Conservation (phyloP, 1,140 invertebrate species). For the Drosophila tsacasi region DNA sequence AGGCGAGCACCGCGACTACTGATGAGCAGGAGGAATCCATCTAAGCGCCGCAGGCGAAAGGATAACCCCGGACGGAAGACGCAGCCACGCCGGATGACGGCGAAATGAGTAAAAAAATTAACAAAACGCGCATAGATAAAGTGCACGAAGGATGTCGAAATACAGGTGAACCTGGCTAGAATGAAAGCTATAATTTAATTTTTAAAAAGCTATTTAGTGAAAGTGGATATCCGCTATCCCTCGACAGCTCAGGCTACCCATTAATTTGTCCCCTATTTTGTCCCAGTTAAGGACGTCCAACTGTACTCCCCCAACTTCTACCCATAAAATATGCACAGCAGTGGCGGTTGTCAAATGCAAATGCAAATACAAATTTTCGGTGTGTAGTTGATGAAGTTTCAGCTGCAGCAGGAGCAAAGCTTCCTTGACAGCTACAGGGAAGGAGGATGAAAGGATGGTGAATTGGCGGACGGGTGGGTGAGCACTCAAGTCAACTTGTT, state of each 20-base stretch:
- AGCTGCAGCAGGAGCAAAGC: slow-evolving; percentile 35
- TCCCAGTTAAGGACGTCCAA: neutral
- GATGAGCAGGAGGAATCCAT: slow-evolving; percentile 70
- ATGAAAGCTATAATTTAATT: neutral
- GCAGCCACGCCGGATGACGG: slow-evolving; percentile 54
- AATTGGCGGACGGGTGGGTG: slow-evolving; percentile 8
- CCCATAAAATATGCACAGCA: slow-evolving; percentile 34
- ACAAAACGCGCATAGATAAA: slow-evolving; percentile 75
- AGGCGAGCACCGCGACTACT: slow-evolving; percentile 45
- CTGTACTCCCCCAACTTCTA: slow-evolving; percentile 1
- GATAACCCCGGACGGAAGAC: slow-evolving; percentile 33
- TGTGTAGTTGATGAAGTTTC: slow-evolving; percentile 62
- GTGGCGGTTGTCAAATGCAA: slow-evolving; percentile 66
- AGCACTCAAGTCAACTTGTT: slow-evolving; percentile 64
- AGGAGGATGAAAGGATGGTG: slow-evolving; percentile 9
- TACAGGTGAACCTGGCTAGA: neutral
- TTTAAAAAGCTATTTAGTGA: neutral
- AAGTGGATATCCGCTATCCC: neutral
- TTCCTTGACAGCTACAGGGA: slow-evolving; percentile 22
- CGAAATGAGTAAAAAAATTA: slow-evolving; percentile 81
- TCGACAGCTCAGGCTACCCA: neutral
- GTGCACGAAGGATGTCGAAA: slow-evolving; percentile 38
- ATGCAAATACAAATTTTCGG: slow-evolving; percentile 75
- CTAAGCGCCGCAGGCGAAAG: slow-evolving; percentile 24
- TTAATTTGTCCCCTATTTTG: neutral